Evolutionary conservation across 2,797 vertebrate species (phyloP).

Genomic region (Lacerta agilis): DNA sequence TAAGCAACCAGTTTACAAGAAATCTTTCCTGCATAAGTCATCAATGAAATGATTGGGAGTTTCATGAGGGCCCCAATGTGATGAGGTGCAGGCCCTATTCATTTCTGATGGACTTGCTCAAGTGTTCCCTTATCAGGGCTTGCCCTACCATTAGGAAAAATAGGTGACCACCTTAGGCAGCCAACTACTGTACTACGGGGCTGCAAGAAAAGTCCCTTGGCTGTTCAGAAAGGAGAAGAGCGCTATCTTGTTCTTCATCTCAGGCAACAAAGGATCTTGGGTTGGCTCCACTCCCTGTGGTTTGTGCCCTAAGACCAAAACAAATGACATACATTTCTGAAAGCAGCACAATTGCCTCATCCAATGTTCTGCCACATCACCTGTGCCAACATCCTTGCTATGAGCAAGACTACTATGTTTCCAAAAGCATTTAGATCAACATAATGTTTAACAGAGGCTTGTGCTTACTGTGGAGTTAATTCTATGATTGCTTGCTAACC

Average conservation of each 20-base stretch:
- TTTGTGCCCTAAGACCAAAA: no score
- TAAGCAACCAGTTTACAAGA: not conserved
- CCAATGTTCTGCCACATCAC: not conserved
- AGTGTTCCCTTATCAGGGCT: not conserved
- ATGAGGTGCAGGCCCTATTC: not conserved
- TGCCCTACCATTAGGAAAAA: no score
- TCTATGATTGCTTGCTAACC: constrained; percentile 81
- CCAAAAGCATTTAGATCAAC: constrained; percentile 13
- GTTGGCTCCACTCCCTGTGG: no score
- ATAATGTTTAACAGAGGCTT: constrained; percentile 21
- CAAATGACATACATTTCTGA: not conserved
- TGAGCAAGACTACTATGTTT: not conserved
- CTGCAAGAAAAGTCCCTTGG: no score
- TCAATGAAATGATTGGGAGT: not conserved
- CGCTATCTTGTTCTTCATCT: no score
- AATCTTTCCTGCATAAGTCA: not conserved
- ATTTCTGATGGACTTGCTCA: not conserved
- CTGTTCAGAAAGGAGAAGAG: no score
- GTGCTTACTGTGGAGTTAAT: not conserved
- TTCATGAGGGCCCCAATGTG: not conserved
- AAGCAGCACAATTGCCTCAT: constrained; percentile 2
- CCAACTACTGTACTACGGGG: no score
- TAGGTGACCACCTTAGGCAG: no score
- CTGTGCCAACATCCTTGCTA: not conserved
- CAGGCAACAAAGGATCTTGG: no score